Evolutionary conservation across 2,113 vertebrate species (phyloP).

Genomic region (Cyprinodon tularosa): DNA sequence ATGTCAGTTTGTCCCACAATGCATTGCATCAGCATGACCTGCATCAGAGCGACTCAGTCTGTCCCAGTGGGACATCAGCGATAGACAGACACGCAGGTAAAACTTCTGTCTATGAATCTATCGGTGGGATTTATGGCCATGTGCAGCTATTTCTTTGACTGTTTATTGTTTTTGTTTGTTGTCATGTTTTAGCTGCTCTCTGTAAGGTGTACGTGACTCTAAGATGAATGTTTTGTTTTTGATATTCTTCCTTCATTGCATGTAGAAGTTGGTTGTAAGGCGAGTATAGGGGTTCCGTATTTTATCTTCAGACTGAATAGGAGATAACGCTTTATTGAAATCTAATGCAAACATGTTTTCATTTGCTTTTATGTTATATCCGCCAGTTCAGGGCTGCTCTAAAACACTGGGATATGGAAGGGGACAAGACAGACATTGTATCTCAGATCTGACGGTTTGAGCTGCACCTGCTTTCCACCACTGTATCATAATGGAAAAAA

Average conservation of each 20-base stretch:
- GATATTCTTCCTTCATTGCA: neutral
- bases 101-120: slow-evolving; percentile 17
- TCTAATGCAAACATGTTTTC: slow-evolving; percentile 49
- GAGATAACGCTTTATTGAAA: slow-evolving; percentile 29
- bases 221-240: neutral
- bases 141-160: neutral
- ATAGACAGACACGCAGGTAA: slow-evolving; percentile 77
- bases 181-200: neutral
- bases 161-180: slow-evolving; percentile 4
- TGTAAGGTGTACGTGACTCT: neutral
- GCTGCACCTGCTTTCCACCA: slow-evolving; percentile 70
- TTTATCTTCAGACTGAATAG: slow-evolving; percentile 19
- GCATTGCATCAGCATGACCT: slow-evolving; percentile 72
- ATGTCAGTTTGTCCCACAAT: slow-evolving; percentile 72
- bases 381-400: slow-evolving; percentile 2
- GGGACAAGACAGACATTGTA: slow-evolving; percentile 59
- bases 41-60: slow-evolving; percentile 62
- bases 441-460: slow-evolving; percentile 67
- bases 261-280: neutral
- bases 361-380: slow-evolving; percentile 57
- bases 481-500: slow-evolving; percentile 54
- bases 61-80: slow-evolving; percentile 71
- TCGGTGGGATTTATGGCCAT: neutral
- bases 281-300: neutral
- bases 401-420: slow-evolving; percentile 47